Base-by-base conservation (phyloP, 2,797 vertebrate species). In the Microctenopoma lineatum region DNA sequence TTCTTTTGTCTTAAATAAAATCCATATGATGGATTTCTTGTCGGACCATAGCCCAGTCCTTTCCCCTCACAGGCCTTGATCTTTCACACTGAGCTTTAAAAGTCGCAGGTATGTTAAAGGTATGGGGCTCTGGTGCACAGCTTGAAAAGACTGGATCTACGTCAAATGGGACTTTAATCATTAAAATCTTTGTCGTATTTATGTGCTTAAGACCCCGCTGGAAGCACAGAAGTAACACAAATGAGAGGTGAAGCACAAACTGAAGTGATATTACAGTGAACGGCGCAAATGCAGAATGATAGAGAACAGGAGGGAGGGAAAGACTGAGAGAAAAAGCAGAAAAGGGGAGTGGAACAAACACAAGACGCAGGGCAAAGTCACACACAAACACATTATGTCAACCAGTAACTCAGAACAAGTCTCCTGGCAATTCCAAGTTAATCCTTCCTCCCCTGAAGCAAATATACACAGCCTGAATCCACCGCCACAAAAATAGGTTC, bases 381-480 rank as follows among this genome's bases (percentile, higher is more conserved):
- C 59, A 58, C 56, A 25, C 32, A 34, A 72, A 74, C 59, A 56
- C 64, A 72, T 39, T 60, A 77, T 66, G 66, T 66, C 63, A 68
- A 73, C 29, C 36, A 63, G 77, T 18, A 61, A 47, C 63, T 75
- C 36, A 52, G 61, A 59, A 59, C 56, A 70, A 48, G 34, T 56
- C 61, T 73, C 56, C 34, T 25, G 46, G 62, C 69, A 58, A 44
- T 79, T 73, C 42, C 25, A 42, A 79, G 56, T 75, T 81, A 81
- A 81, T 81, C 58, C 77, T 59, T 56, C 26, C 52, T 68, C 21
- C 65, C 56, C 45, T 59, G 44, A 66, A 75, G 73, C 79, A 63
- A 62, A 79, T 29, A 47, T 3, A 50, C 5, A 12, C 66, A 18
- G 44, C 64, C 60, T 70, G 48, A 46, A 77, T 44, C 61, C 48